Evolutionary conservation across 2,888 invertebrate genomes (phyloP).

Genomic region (Plemyria rubiginata): DNA sequence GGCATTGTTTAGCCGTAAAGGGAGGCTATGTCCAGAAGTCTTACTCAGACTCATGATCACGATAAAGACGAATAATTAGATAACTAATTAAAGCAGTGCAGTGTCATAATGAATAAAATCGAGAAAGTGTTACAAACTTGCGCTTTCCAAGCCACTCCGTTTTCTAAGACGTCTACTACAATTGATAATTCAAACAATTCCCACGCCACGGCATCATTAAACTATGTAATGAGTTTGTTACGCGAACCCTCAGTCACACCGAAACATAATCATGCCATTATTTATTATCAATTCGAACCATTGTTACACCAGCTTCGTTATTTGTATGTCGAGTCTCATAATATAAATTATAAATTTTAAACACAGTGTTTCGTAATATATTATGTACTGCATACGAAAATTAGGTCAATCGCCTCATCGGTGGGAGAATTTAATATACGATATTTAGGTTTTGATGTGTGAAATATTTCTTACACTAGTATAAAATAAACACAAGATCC

Average conservation of each 20-base stretch:
- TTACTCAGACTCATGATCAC: too few relatives aligned
- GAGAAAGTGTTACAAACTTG: constrained; percentile 46
- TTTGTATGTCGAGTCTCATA: constrained; percentile 34
- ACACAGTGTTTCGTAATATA: neutral
- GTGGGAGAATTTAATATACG: too few relatives aligned
- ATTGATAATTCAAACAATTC: constrained; percentile 46
- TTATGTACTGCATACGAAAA: neutral
- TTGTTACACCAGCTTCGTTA: constrained; percentile 34
- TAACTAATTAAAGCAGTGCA: neutral
- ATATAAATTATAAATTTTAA: constrained; percentile 5
- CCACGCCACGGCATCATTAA: constrained; percentile 45
- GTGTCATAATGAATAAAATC: constrained; percentile 11
- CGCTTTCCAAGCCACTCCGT: constrained; percentile 49
- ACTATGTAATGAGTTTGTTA: constrained; percentile 41
- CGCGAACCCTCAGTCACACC: constrained; percentile 38
- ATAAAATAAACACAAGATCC: too few relatives aligned
- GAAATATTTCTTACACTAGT: too few relatives aligned
- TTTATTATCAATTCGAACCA: constrained; percentile 27
- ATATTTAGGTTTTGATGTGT: too few relatives aligned
- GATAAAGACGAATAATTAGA: neutral
- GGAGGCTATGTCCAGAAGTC: too few relatives aligned
- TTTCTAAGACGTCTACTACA: constrained; percentile 46
- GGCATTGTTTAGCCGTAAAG: too few relatives aligned
- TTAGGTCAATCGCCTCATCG: neutral
- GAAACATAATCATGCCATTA: constrained; percentile 33